phyloP scores from a whole-genome alignment of 1,140 invertebrate species.

The Drosophila novamexicana region DNA sequence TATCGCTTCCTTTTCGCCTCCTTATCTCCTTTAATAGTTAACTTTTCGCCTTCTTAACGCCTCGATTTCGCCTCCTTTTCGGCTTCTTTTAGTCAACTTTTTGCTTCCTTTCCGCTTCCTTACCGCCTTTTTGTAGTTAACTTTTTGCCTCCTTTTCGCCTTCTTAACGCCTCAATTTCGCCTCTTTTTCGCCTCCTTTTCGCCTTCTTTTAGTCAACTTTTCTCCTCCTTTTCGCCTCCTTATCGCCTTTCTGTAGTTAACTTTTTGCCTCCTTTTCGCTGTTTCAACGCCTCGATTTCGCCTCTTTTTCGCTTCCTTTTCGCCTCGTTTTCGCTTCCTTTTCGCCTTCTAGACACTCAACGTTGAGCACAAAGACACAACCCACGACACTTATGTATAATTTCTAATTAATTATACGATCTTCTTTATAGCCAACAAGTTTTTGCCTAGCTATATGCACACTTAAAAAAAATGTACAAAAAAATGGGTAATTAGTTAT shows the following conservation, averaged over 20 bases:
- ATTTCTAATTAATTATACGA: slow-evolving; percentile 5
- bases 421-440: slow-evolving; percentile 9
- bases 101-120: not conserved
- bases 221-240: not conserved
- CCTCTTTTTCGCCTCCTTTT: not conserved
- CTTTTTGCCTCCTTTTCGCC: too few relatives aligned
- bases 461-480: slow-evolving; percentile 35
- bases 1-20: not conserved
- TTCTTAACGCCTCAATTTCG: too few relatives aligned
- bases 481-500: slow-evolving; percentile 2
- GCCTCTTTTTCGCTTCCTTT: not conserved
- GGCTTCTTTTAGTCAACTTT: not conserved
- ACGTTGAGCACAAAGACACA: slow-evolving; percentile 29
- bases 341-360: not conserved
- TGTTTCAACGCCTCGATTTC: not conserved
- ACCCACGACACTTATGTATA: slow-evolving; percentile 21
- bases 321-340: not conserved
- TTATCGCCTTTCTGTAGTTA: not conserved
- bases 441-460: slow-evolving; percentile 16
- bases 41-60: not conserved
- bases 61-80: not conserved
- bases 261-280: not conserved
- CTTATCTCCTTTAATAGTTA: not conserved
- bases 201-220: not conserved
- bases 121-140: not conserved